These are phyloP conservation scores for Felis catus DNA, from an alignment of 2,113 vertebrate species.

Conservation along the genomic window DNA sequence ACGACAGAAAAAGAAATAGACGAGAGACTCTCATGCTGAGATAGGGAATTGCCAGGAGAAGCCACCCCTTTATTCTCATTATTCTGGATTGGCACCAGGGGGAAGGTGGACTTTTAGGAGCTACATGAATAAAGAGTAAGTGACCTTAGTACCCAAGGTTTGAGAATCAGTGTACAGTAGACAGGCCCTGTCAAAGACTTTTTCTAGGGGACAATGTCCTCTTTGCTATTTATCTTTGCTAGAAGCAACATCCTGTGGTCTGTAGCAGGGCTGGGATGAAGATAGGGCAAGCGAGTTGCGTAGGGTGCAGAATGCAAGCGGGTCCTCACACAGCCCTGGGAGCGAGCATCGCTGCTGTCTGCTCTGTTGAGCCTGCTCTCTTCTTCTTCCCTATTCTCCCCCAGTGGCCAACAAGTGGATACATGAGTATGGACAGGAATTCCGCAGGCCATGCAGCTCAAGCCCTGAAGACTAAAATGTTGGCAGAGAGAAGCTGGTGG, in stretches of 20 bases:
- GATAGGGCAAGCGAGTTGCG: neutral
- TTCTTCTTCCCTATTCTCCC: constrained; percentile 26
- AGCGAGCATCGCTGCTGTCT: rapidly evolving
- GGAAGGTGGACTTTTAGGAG: neutral
- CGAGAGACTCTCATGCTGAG: neutral
- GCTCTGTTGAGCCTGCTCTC: neutral
- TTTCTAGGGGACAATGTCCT: neutral
- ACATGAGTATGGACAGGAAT: constrained; percentile 95
- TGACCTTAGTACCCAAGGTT: neutral
- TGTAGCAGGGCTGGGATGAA: neutral
- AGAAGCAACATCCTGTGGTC: neutral
- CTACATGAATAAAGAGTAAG: neutral
- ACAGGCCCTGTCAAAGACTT: neutral
- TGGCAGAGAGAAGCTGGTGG: neutral
- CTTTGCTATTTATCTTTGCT: neutral
- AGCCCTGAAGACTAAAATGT: constrained; percentile 86
- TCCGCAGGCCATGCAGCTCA: constrained; percentile 88
- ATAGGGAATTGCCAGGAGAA: neutral
- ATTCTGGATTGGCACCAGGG: neutral
- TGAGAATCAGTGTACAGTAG: neutral
- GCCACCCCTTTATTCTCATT: neutral
- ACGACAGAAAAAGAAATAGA: neutral
- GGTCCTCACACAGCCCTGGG: rapidly evolving
- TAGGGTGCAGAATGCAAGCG: neutral
- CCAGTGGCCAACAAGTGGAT: constrained; percentile 98